Evolutionary conservation across 2,888 invertebrate genomes (phyloP), one percentile per base, ranked within the genome.

Genomic region (Eilema depressum): DNA sequence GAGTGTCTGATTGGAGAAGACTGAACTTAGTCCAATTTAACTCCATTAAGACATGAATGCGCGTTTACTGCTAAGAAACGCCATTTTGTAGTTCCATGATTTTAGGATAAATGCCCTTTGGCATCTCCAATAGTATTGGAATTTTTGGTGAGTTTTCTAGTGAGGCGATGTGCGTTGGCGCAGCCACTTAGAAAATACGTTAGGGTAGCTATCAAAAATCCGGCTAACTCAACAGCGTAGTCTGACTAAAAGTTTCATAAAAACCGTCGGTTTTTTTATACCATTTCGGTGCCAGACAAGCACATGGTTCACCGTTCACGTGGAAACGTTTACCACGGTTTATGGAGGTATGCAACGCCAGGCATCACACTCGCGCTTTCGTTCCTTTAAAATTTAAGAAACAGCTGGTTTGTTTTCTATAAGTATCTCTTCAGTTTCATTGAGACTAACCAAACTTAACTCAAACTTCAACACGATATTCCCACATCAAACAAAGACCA

Each of bases 401-500:
- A 67, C 25, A 23, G 20, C 20, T 74, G 69, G 70, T 75, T 80
- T 79, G 75, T 82, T 75, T 79, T 74, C 73, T 77, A 68, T 74
- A 74, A 69, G 72, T 75, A 75, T 70, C 79, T 80, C 73, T 81
- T 78, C 77, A 76, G 75, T 80, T 80, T 81, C 71, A 75, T 80
- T 70, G 71, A 75, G 75, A 75, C 69, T 79, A 59, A 72, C 63
- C 66, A 68, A 69, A 71, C 73, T 79, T 71, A 63, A 74, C 47
- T 62, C 30, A 75, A 84, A 81, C 76, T 81, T 73, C 47, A 77
- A 69, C 79, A 76, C 77, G 74, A 81, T 66, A 72, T 74, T 80
- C 78, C 78, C 79, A 84, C 80, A 76, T 83, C 82, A 81, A 84
- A 84, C 78, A 80, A 71, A 63, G 76, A 71, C 56, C 26, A 74